Evolutionary conservation across 2,113 vertebrate genomes (phyloP).

Genomic region (Oreotragus oreotragus): DNA sequence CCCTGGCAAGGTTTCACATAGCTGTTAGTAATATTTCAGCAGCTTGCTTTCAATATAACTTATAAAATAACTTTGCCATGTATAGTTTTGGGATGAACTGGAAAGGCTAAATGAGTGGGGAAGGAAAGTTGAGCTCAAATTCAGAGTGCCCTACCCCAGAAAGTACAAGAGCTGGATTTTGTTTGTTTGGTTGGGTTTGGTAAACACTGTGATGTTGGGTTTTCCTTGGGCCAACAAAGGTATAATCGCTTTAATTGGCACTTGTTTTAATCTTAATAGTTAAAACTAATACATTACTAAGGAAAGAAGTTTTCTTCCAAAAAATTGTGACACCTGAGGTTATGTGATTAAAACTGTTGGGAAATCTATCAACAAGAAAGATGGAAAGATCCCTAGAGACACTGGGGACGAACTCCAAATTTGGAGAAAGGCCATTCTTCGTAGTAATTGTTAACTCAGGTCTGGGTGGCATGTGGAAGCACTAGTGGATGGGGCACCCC

Average conservation of each 20-base stretch:
- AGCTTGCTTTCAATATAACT: conserved; percentile 1
- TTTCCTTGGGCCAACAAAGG: conserved; percentile 20
- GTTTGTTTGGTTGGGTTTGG: conserved; percentile 5
- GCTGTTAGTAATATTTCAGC: not conserved
- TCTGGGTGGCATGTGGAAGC: not conserved
- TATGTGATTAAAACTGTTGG: not conserved
- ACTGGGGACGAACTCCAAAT: not conserved
- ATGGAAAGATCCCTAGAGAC: not conserved
- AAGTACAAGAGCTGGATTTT: not conserved
- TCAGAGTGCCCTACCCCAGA: not conserved
- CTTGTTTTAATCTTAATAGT: conserved; percentile 54
- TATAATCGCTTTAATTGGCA: conserved; percentile 50
- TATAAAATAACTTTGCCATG: not conserved
- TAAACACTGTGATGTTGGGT: conserved; percentile 31
- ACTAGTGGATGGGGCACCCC: not conserved
- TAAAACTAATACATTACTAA: conserved; percentile 2
- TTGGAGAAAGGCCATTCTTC: not conserved
- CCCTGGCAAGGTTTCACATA: not conserved
- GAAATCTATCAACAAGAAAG: not conserved
- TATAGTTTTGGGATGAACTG: not conserved
- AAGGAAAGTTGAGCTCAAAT: not conserved
- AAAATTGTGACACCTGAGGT: not conserved
- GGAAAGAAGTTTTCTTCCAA: conserved; percentile 1
- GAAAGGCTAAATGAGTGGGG: not conserved
- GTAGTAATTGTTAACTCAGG: not conserved